These are phyloP conservation scores for Drosophila lacteicornis DNA, from an alignment of 1,140 invertebrate genomes.

Conservation along the genomic window DNA sequence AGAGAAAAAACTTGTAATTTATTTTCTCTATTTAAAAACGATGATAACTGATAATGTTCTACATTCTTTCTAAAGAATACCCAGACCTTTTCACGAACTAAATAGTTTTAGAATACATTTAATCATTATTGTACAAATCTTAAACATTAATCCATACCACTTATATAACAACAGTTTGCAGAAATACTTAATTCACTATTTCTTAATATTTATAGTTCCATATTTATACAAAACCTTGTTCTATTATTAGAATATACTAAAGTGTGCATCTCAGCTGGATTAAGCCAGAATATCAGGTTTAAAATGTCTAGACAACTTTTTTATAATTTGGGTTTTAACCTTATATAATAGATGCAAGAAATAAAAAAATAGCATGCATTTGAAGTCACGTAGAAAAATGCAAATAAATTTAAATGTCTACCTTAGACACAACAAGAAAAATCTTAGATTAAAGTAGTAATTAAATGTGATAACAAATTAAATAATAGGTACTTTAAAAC, in stretches of 20 bases:
- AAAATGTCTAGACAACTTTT: constrained; percentile 14
- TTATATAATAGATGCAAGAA: constrained; percentile 15
- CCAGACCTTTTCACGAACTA: too few species aligned
- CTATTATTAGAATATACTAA: constrained; percentile 8
- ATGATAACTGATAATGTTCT: too few species aligned
- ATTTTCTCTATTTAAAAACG: too few species aligned
- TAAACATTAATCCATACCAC: not conserved
- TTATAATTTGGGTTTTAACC: constrained; percentile 2
- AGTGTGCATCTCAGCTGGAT: not conserved
- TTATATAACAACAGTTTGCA: not conserved
- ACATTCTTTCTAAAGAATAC: too few species aligned
- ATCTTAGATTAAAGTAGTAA: not conserved
- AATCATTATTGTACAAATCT: not conserved
- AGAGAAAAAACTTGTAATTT: too few species aligned
- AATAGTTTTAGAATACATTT: too few species aligned
- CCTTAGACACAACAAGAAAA: not conserved
- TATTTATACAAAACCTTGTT: constrained; percentile 1
- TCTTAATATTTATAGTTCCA: constrained; percentile 11
- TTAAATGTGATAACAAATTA: not conserved
- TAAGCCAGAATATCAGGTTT: constrained; percentile 33
- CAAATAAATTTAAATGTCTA: constrained; percentile 9
- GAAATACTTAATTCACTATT: not conserved
- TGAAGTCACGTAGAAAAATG: constrained; percentile 18
- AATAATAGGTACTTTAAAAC: not conserved
- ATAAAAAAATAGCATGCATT: constrained; percentile 1